Percentiles rank a stretch among this genome's conserved stretches.
phyloP scores from a whole-genome alignment of 2,888 invertebrate genomes.

The Belgica antarctica region DNA sequence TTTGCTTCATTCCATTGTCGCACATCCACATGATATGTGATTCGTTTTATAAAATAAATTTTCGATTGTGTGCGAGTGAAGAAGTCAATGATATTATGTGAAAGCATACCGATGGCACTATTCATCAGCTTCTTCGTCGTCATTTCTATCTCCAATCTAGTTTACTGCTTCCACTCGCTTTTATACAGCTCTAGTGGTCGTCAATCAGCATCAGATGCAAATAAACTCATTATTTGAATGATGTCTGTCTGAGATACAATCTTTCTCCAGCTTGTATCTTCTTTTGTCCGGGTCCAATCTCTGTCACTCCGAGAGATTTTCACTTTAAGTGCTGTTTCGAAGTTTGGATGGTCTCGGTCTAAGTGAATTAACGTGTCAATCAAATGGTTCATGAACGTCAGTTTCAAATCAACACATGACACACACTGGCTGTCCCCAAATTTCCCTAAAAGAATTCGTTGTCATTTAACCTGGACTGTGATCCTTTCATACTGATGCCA shows the following conservation, averaged over 20 bases:
- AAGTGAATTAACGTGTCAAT: no score
- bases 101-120: conserved; percentile 3
- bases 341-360: no score
- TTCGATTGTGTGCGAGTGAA: neutral
- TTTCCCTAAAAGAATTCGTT: no score
- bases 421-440: no score
- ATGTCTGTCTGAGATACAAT: neutral
- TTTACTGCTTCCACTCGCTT: neutral
- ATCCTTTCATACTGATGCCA: neutral
- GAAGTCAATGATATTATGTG: conserved; percentile 14
- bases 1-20: neutral
- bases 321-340: no score
- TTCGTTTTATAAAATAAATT: conserved; percentile 25
- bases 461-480: no score
- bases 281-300: no score
- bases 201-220: conserved; percentile 28
- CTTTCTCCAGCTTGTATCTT: no score
- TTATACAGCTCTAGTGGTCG: conserved; percentile 17
- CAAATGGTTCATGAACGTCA: neutral
- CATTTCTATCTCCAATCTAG: neutral
- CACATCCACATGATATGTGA: neutral
- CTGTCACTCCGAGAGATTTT: no score
- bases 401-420: neutral
- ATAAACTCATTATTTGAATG: conserved; percentile 30
- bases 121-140: neutral